Evolutionary conservation across 2,113 vertebrate genomes (phyloP).

Genomic region (Scalopus aquaticus): DNA sequence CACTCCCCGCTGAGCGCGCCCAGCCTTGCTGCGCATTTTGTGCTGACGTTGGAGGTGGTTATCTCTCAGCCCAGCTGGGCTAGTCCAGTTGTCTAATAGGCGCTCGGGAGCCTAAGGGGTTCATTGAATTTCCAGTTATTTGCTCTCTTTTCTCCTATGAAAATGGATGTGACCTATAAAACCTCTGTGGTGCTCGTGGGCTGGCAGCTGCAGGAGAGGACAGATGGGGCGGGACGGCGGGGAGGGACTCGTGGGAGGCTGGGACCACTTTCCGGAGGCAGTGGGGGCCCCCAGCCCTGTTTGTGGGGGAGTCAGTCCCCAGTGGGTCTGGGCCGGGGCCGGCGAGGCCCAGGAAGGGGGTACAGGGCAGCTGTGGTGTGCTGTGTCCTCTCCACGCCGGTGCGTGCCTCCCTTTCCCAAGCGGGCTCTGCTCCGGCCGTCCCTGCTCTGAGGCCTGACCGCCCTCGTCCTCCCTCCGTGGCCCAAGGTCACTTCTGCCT

Average conservation of each 20-base stretch:
- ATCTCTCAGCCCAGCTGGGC: background rate
- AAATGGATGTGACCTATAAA: background rate
- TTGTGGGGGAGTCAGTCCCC: background rate
- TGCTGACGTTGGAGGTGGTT: background rate
- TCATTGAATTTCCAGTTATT: background rate
- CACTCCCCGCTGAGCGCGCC: too few species aligned
- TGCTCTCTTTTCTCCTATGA: background rate
- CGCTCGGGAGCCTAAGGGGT: background rate
- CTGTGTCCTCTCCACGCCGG: too few species aligned
- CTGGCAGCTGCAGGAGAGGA: background rate
- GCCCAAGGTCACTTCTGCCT: background rate
- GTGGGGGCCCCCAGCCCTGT: background rate
- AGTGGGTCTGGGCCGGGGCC: background rate
- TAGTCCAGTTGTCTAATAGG: background rate
- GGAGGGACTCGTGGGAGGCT: background rate
- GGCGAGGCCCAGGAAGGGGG: too few species aligned
- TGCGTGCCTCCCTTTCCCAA: too few species aligned
- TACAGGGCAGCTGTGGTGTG: too few species aligned
- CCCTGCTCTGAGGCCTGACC: too few species aligned
- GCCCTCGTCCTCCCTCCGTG: background rate
- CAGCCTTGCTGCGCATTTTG: background rate
- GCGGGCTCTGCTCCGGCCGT: background rate
- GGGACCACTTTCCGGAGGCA: background rate
- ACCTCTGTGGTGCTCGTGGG: background rate
- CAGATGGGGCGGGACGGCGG: background rate